A percentile compares a stretch with the other conserved stretches of the same genome.
Conservation (phyloP, 1,140 invertebrate genomes). For the Dreissena polymorpha region DNA sequence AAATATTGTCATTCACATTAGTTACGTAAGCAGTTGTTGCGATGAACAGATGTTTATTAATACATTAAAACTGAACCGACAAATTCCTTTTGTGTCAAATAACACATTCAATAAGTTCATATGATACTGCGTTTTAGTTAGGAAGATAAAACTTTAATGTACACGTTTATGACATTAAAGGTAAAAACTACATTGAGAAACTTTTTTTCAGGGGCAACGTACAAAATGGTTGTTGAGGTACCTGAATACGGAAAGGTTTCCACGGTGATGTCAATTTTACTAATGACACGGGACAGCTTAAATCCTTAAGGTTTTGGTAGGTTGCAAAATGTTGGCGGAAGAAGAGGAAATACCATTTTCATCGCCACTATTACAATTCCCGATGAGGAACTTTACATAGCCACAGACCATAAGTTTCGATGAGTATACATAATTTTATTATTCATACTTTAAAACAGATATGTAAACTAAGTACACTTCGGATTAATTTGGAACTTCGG, state of each 20-base stretch:
- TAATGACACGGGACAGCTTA: neutral
- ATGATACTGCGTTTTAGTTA: too few species aligned
- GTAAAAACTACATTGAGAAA: too few species aligned
- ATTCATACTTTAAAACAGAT: too few species aligned
- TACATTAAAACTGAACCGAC: neutral
- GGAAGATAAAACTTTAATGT: too few species aligned
- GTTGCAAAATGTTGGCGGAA: slow-evolving; percentile 43
- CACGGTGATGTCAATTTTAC: neutral
- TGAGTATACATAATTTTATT: too few species aligned
- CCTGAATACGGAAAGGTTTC: slow-evolving; percentile 34
- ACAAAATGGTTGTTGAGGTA: slow-evolving; percentile 37
- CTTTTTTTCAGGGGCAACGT: slow-evolving; percentile 7
- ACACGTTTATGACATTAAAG: too few species aligned
- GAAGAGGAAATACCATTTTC: slow-evolving; percentile 49
- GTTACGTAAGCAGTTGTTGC: too few species aligned
- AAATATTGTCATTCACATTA: too few species aligned
- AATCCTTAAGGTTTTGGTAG: neutral
- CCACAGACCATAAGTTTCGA: too few species aligned
- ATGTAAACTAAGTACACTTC: neutral
- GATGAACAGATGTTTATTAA: too few species aligned
- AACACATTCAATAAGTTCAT: too few species aligned
- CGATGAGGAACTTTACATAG: neutral
- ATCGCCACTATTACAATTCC: slow-evolving; percentile 34
- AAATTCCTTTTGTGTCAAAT: too few species aligned
- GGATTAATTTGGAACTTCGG: neutral